Evolutionary conservation across 1,140 invertebrate species (phyloP).

Genomic region (Apocrypta bakeri): DNA sequence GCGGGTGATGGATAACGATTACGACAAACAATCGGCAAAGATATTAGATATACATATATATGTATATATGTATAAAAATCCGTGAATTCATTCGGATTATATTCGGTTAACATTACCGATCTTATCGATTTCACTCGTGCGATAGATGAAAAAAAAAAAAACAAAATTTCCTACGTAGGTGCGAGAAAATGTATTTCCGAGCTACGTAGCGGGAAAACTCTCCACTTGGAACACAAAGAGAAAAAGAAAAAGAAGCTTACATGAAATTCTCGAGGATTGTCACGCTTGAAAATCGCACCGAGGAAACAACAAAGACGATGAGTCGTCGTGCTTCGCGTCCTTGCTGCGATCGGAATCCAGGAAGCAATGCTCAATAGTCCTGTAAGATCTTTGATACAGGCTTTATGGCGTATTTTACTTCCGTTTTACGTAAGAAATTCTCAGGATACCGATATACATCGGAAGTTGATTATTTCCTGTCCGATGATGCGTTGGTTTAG

Average conservation of each 20-base stretch:
- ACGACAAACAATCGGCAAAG: not conserved
- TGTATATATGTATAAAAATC: no score
- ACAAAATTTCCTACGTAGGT: no score
- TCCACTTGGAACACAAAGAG: not conserved
- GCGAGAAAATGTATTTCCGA: not conserved
- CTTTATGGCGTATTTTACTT: not conserved
- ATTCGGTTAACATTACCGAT: not conserved
- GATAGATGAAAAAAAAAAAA: no score
- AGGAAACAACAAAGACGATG: not conserved
- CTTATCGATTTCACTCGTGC: not conserved
- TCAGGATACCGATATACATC: not conserved
- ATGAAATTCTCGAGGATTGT: not conserved
- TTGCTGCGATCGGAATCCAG: slow-evolving; percentile 65
- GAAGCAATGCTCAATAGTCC: slow-evolving; percentile 54
- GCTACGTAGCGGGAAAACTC: not conserved
- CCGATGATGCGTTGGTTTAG: no score
- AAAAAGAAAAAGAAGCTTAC: no score
- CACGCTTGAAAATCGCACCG: not conserved
- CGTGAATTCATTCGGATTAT: no score
- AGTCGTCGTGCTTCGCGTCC: slow-evolving; percentile 53
- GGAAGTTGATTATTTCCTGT: not conserved
- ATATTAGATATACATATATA: not conserved
- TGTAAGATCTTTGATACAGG: not conserved
- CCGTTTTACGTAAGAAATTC: not conserved
- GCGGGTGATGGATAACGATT: not conserved